Conservation (phyloP, 30 jellyfish, hydroid and myxozoan species). For the Aurelia aurita region DNA sequence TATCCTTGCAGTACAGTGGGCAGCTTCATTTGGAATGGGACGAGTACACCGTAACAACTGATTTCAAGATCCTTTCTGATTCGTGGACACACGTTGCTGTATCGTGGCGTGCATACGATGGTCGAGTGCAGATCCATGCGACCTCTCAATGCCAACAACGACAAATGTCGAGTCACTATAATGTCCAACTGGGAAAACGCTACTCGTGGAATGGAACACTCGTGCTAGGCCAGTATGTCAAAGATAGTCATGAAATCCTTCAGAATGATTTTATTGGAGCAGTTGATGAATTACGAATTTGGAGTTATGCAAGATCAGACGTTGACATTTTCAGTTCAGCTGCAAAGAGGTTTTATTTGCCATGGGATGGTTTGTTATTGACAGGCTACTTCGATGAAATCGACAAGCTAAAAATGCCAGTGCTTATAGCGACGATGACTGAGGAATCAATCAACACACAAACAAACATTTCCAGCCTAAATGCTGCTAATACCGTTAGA, state of each 20-base stretch:
- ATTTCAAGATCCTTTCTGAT: constrained; percentile 4
- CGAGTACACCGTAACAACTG: constrained; percentile 1
- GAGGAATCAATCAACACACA: background rate
- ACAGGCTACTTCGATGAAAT: constrained; percentile 54
- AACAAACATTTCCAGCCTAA: no score
- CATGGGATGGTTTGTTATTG: constrained; percentile 50
- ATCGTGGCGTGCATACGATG: constrained; percentile 73
- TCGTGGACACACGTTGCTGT: constrained; percentile 59
- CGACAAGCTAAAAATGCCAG: constrained; percentile 14
- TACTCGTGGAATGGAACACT: constrained; percentile 58
- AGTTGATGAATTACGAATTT: constrained; percentile 60
- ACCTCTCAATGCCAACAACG: constrained; percentile 13
- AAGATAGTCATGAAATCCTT: constrained; percentile 40
- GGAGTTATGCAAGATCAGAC: constrained; percentile 56
- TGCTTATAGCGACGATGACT: background rate
- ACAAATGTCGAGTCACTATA: constrained; percentile 6
- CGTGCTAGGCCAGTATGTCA: constrained; percentile 65
- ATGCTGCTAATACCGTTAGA: background rate
- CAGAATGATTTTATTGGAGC: constrained; percentile 64
- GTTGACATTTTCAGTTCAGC: constrained; percentile 24
- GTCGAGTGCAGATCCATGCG: constrained; percentile 46
- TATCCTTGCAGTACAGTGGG: constrained; percentile 41
- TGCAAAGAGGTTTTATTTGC: constrained; percentile 8
- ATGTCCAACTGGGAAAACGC: constrained; percentile 27
- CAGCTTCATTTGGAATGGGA: constrained; percentile 58